A percentile compares a stretch with the other conserved stretches of the same genome.
phyloP scores from a whole-genome alignment of 92 coral and sea anemone genomes.

The Heteractis magnifica region DNA sequence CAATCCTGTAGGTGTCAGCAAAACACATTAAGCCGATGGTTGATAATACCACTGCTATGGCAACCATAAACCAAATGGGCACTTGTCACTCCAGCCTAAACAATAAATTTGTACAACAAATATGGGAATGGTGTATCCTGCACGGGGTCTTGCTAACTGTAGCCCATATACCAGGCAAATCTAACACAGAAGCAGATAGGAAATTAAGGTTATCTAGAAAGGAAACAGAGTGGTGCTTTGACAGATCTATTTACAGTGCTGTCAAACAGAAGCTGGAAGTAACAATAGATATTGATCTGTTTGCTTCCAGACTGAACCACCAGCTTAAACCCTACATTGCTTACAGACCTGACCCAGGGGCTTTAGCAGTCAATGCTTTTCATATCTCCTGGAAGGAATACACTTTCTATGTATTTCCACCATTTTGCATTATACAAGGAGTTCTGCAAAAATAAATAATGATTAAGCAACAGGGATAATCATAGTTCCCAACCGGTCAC shows the following conservation, averaged over 20 bases:
- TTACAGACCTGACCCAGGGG: slow-evolving; percentile 19
- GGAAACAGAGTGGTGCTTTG: slow-evolving; percentile 46
- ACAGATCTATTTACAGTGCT: slow-evolving; percentile 9
- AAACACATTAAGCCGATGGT: too few relatives aligned
- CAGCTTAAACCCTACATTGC: not conserved
- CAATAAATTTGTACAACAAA: slow-evolving; percentile 30
- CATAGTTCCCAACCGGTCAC: slow-evolving; percentile 38
- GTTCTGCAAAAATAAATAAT: slow-evolving; percentile 26
- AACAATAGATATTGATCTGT: not conserved
- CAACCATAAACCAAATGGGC: too few relatives aligned
- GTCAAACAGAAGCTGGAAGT: not conserved
- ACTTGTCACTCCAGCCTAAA: slow-evolving; percentile 23
- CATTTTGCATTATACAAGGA: slow-evolving; percentile 26
- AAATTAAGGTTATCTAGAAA: slow-evolving; percentile 43
- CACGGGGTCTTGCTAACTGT: slow-evolving; percentile 32
- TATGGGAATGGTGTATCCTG: slow-evolving; percentile 53
- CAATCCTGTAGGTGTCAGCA: slow-evolving; percentile 23
- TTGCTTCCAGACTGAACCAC: slow-evolving; percentile 7
- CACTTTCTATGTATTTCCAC: slow-evolving; percentile 34
- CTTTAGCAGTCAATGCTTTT: slow-evolving; percentile 43
- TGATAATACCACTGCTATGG: too few relatives aligned
- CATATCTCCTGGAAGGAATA: slow-evolving; percentile 22
- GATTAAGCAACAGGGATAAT: slow-evolving; percentile 39
- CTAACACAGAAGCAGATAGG: slow-evolving; percentile 40
- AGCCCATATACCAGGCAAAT: slow-evolving; percentile 56